Percentiles rank a stretch among this genome's conserved stretches.
Conservation (phyloP, 2,888 invertebrate species). For the Drosophila paracracens region DNA sequence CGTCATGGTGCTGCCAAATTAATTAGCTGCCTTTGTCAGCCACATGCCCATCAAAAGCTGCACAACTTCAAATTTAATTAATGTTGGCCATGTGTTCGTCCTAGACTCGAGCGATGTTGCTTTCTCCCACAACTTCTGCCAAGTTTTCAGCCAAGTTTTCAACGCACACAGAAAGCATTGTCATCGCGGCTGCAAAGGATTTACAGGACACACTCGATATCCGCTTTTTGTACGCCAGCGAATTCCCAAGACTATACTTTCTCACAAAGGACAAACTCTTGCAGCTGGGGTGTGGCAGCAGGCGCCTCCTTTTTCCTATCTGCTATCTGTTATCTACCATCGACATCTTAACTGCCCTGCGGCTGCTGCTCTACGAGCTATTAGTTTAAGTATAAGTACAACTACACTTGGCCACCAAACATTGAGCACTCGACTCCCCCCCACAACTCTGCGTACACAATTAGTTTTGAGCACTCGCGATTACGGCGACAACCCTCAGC, state of each 20-base stretch:
- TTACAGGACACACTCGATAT: constrained; percentile 24
- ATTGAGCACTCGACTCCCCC: constrained; percentile 9
- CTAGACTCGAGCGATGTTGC: background rate
- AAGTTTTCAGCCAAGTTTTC: constrained; percentile 14
- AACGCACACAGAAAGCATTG: constrained; percentile 14
- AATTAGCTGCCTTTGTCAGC: constrained; percentile 62
- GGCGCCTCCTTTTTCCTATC: background rate
- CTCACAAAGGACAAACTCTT: constrained; percentile 33
- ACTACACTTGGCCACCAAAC: background rate
- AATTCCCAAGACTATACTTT: constrained; percentile 62
- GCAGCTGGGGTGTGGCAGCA: constrained; percentile 3
- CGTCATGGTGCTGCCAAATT: constrained; percentile 58
- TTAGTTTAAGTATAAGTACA: constrained; percentile 21
- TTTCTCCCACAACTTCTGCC: background rate
- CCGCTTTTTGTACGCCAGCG: constrained; percentile 30
- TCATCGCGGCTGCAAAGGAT: constrained; percentile 11
- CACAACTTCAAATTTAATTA: constrained; percentile 64
- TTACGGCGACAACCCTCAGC: constrained; percentile 26
- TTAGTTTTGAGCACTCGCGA: constrained; percentile 59
- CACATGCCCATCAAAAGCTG: constrained; percentile 37
- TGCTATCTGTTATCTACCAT: constrained; percentile 39
- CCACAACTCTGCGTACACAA: constrained; percentile 32
- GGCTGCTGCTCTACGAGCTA: constrained; percentile 18
- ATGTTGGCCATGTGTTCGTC: constrained; percentile 47
- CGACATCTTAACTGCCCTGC: constrained; percentile 51